phyloP scores from a whole-genome alignment of 2,888 invertebrate genomes.

The Drosophila diplacantha region DNA sequence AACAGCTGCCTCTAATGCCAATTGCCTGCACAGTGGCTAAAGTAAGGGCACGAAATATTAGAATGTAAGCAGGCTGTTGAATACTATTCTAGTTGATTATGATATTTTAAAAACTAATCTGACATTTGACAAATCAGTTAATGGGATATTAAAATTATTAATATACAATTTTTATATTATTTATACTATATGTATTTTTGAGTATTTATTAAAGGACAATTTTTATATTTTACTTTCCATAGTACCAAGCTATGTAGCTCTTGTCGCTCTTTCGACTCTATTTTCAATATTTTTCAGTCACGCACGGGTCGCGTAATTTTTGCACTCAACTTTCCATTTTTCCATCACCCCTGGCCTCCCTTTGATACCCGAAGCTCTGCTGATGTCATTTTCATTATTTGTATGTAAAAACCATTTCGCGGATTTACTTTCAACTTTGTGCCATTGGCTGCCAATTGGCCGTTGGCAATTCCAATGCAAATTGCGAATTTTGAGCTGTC shows the following conservation, averaged over 20 bases:
- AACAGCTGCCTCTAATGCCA: conserved; percentile 33
- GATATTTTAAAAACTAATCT: background rate
- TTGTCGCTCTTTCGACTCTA: background rate
- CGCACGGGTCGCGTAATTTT: conserved; percentile 26
- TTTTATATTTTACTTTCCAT: background rate
- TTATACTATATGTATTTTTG: too few species aligned
- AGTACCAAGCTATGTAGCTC: background rate
- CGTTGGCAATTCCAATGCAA: conserved; percentile 33
- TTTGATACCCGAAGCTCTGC: conserved; percentile 3
- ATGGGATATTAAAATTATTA: background rate
- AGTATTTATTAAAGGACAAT: background rate
- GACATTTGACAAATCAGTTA: background rate
- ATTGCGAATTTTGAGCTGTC: conserved; percentile 33
- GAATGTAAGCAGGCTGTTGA: too few species aligned
- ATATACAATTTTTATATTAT: background rate
- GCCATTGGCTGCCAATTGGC: conserved; percentile 19
- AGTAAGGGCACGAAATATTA: background rate
- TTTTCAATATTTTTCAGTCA: conserved; percentile 39
- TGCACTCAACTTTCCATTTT: conserved; percentile 13
- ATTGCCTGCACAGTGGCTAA: conserved; percentile 26
- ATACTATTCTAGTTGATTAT: background rate
- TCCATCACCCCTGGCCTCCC: background rate
- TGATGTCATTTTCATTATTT: conserved; percentile 56
- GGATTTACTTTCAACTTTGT: conserved; percentile 50
- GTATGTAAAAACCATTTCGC: conserved; percentile 51